These are phyloP conservation scores for Aphis craccivora DNA, from an alignment of 1,140 invertebrate species.

Conservation along the genomic window DNA sequence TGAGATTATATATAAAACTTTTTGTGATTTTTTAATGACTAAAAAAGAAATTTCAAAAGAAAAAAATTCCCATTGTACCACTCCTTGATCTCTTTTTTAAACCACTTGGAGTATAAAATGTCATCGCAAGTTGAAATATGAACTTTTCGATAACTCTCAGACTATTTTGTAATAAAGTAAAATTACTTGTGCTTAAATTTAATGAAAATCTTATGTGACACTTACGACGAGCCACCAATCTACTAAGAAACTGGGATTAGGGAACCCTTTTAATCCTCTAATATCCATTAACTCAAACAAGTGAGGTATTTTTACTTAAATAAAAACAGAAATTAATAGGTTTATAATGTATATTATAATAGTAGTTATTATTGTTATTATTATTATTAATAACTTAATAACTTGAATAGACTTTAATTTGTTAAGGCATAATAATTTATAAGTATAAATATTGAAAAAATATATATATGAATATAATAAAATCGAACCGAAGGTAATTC, in stretches of 20 bases:
- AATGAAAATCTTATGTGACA: neutral
- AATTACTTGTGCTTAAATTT: neutral
- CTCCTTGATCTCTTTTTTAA: neutral
- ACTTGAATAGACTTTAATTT: neutral
- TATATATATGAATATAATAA: neutral
- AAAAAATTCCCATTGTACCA: neutral
- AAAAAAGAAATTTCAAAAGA: neutral
- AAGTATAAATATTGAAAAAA: neutral
- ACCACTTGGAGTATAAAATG: neutral
- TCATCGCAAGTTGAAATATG: conserved; percentile 12
- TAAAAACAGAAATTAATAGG: neutral
- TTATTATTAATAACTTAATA: neutral
- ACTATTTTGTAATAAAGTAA: conserved; percentile 9
- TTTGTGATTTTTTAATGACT: neutral
- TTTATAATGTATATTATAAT: neutral
- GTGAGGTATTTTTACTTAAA: neutral
- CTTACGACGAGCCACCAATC: neutral
- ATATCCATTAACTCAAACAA: neutral
- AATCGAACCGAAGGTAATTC: neutral
- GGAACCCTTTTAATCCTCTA: neutral
- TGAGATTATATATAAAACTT: neutral
- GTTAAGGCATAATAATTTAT: neutral
- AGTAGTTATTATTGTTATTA: no score
- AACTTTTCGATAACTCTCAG: neutral
- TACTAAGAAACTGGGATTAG: neutral